Conservation (phyloP, 2,113 vertebrate genomes). For the Xenopus borealis region DNA sequence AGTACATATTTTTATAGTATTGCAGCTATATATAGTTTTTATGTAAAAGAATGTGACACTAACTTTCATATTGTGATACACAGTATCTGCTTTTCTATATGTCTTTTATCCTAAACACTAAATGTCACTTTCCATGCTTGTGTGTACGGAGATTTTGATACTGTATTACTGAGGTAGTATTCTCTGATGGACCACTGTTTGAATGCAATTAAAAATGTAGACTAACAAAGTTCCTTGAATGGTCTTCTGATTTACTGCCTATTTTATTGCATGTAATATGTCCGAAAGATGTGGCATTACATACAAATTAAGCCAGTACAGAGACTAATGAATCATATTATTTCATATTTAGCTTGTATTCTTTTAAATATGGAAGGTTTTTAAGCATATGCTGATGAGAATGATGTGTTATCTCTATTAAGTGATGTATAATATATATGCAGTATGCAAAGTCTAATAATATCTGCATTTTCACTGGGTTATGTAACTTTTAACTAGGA, state of each 20-base stretch:
- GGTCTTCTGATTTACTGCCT: no score
- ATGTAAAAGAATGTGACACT: neutral
- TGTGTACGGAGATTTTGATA: constrained; percentile 36
- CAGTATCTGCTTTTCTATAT: no score
- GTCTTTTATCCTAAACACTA: neutral
- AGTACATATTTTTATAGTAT: neutral
- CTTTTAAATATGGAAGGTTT: no score
- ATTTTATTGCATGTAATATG: no score
- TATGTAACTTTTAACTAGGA: no score
- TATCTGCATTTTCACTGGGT: no score
- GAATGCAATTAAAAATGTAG: constrained; percentile 3
- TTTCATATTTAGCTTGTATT: no score
- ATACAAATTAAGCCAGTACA: neutral
- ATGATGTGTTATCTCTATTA: no score
- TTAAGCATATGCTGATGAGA: no score
- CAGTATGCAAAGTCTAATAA: no score
- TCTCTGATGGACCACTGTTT: constrained; percentile 8
- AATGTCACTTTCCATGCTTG: constrained; percentile 16
- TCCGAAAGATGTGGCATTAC: neutral
- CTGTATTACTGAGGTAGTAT: constrained; percentile 5
- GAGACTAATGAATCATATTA: no score
- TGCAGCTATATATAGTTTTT: neutral
- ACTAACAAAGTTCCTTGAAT: neutral
- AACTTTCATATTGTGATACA: neutral
- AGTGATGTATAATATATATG: no score